phyloP scores from a whole-genome alignment of 92 coral and sea anemone species.

The Epizoanthus ramosus region DNA sequence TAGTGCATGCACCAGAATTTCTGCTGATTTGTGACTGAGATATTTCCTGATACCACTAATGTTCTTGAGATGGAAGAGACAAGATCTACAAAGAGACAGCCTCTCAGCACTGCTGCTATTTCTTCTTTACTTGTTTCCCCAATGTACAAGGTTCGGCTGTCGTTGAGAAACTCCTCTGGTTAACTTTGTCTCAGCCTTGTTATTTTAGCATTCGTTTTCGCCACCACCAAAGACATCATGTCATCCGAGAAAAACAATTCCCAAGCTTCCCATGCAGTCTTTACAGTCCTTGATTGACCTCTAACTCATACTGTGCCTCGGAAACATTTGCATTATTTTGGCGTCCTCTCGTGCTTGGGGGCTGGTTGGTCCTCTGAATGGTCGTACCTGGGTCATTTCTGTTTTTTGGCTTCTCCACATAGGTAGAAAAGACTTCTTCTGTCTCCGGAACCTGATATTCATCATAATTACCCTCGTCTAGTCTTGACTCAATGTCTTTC shows the following conservation, averaged over 20 bases:
- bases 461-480: slow-evolving; percentile 4
- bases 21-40: too few species aligned
- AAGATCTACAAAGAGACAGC: too few species aligned
- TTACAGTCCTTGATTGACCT: too few species aligned
- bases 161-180: slow-evolving; percentile 1
- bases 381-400: neutral
- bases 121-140: slow-evolving; percentile 5
- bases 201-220: slow-evolving; percentile 17
- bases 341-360: neutral
- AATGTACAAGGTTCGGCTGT: slow-evolving; percentile 5
- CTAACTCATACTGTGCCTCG: too few species aligned
- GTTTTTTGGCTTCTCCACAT: slow-evolving; percentile 1
- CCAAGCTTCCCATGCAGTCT: neutral
- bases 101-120: slow-evolving; percentile 13
- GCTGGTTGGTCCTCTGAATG: slow-evolving; percentile 14
- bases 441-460: neutral
- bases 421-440: slow-evolving; percentile 3
- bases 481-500: slow-evolving; percentile 14
- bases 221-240: neutral
- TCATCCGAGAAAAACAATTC: slow-evolving; percentile 6
- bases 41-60: too few species aligned
- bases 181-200: neutral
- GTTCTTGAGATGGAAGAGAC: too few species aligned
- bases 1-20: neutral
- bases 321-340: neutral